Evolutionary conservation across 2,888 invertebrate genomes (phyloP), one percentile per base, ranked within the genome.

Genomic region (Mythimna pallens): DNA sequence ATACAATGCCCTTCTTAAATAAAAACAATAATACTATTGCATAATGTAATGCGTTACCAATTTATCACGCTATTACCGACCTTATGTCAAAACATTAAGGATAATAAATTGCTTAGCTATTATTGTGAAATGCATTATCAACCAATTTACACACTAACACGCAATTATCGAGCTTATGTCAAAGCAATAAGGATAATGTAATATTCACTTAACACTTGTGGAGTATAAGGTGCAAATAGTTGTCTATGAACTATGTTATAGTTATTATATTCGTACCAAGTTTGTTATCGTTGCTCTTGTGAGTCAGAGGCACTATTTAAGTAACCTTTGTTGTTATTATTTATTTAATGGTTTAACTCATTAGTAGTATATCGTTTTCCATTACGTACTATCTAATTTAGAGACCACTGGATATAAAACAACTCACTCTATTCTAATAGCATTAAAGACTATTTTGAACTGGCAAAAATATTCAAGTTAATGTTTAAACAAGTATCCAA

Each of bases 261-360:
- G 6, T 17, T 47, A 47, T 47, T 47, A 5, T 47, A 17, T 47
- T 65, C 72, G 9, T 63, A 71, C 52, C 17, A 65, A 58, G 54
- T 68, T 67, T 73, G 73, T 84, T 84, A 87, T 87, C 80, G 63
- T 70, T 65, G 40, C 34, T 65, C 55, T 83, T 59, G 66, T 84
- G 85, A 87, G 73, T 87, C 86, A 88, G 78, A 66, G 73, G 30
- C 64, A 10, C 47, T 80, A 72, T 82, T 83, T 81, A 75, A 65
- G 36, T 68, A 83, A 78, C 68, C 63, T 78, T 72, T 82, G 82
- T 63, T 65, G 70, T 67, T 73, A 22, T 64, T 55, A 61, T 76
- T 76, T 62, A 14, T 58, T 36, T 81, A 81, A 84, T 76, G 59
- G 55, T 69, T 72, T 43, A 59, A 22, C 50, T 66, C 62, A 43